Percentiles rank a stretch among this genome's conserved stretches.
Conservation (phyloP, 2,888 invertebrate genomes). For the Embidobia sp. region DNA sequence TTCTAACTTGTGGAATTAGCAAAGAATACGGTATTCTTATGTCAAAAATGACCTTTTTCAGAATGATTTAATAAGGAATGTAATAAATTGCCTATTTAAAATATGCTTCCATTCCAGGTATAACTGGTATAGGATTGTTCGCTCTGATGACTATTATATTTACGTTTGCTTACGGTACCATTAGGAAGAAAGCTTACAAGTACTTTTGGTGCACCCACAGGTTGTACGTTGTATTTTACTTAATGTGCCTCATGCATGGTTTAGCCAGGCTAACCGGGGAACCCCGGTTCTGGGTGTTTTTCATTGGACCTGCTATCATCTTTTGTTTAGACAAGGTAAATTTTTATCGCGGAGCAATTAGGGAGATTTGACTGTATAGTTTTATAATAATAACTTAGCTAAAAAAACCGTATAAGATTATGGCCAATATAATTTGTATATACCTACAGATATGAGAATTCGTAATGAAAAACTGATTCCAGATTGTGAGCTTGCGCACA, state of each 20-base stretch:
- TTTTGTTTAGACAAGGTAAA: constrained; percentile 93
- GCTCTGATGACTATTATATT: constrained; percentile 97
- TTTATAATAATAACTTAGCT: too few relatives aligned
- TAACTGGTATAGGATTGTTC: constrained; percentile 93
- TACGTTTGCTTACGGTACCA: constrained; percentile 96
- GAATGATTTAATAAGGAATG: too few relatives aligned
- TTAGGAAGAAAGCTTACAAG: constrained; percentile 95
- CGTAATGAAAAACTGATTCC: constrained; percentile 39
- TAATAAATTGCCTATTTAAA: neutral
- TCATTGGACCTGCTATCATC: constrained; percentile 93
- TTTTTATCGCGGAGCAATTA: too few relatives aligned
- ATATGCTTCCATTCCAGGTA: constrained; percentile 83
- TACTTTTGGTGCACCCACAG: constrained; percentile 98
- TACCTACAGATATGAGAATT: too few relatives aligned
- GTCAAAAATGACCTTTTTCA: too few relatives aligned
- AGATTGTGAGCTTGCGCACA: constrained; percentile 94
- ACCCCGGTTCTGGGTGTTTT: constrained; percentile 96
- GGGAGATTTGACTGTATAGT: too few relatives aligned
- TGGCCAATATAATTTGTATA: too few relatives aligned
- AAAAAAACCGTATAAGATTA: too few relatives aligned
- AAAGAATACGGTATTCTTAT: too few relatives aligned
- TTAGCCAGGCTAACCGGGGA: constrained; percentile 95
- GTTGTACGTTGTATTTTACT: constrained; percentile 92
- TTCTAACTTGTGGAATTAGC: too few relatives aligned
- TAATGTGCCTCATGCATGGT: constrained; percentile 93